A percentile compares a stretch with the other conserved stretches of the same genome.
These are phyloP conservation scores for Pseudorectes ferrugineus DNA, from an alignment of 2,113 vertebrate genomes.

Conservation along the genomic window DNA sequence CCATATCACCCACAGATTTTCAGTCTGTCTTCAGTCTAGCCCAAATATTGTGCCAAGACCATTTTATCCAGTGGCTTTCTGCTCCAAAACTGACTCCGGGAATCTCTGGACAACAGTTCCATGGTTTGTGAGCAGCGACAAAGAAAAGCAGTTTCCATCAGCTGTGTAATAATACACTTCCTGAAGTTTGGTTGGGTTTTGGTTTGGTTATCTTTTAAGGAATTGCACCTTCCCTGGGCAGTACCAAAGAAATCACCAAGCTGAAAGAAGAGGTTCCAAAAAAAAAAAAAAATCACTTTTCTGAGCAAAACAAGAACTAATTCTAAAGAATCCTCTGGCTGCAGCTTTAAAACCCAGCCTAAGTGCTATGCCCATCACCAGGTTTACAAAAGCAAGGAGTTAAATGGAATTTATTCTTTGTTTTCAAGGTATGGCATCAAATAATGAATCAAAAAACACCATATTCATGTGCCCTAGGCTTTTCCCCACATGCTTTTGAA, in stretches of 20 bases:
- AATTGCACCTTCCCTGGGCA: neutral
- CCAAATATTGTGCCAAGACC: neutral
- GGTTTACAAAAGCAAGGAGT: neutral
- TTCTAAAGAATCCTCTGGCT: neutral
- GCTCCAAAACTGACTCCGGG: neutral
- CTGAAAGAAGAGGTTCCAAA: neutral
- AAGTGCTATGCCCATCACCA: neutral
- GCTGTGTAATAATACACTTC: neutral
- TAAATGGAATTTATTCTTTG: neutral
- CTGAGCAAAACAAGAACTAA: neutral
- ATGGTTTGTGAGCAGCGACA: neutral
- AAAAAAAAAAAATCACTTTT: neutral
- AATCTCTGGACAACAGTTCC: neutral
- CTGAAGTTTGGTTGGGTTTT: neutral
- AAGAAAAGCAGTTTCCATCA: neutral
- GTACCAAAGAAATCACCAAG: neutral
- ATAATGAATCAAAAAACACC: neutral
- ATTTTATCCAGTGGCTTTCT: neutral
- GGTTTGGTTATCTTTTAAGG: neutral
- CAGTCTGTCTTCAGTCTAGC: neutral
- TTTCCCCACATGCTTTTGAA: neutral
- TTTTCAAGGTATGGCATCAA: neutral
- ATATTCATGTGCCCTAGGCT: neutral
- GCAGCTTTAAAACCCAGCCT: neutral
- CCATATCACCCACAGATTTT: rapidly evolving